These are phyloP conservation scores for Neomorphus geoffroyi DNA, from an alignment of 2,797 vertebrate species.

Conservation along the genomic window DNA sequence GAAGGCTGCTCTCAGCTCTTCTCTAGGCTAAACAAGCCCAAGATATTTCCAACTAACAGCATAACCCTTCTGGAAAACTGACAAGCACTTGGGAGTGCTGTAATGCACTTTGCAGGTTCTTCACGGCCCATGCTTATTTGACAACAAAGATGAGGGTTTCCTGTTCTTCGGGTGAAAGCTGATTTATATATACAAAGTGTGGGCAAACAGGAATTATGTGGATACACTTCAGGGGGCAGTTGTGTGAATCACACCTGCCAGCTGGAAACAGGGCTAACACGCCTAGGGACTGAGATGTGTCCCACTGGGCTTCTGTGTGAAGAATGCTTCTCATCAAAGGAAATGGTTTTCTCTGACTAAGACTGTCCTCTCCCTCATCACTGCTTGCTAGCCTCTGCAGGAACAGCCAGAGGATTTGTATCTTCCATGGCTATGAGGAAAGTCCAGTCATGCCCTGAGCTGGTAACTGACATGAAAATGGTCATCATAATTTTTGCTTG, in stretches of 20 bases:
- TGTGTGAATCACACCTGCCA: background rate
- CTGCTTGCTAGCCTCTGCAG: background rate
- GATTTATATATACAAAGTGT: background rate
- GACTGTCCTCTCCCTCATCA: background rate
- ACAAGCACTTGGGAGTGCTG: background rate
- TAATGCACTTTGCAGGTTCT: background rate
- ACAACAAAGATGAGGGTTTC: background rate
- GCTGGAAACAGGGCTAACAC: background rate
- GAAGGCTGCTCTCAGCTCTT: too few relatives aligned
- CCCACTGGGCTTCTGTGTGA: background rate
- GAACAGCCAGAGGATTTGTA: background rate
- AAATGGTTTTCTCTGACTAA: background rate
- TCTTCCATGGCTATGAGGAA: background rate
- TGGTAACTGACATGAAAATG: background rate
- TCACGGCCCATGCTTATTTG: background rate
- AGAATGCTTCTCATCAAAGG: background rate
- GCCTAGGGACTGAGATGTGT: rapidly evolving
- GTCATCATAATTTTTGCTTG: background rate
- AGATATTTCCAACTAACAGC: rapidly evolving
- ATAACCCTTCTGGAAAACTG: background rate
- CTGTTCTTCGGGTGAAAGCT: background rate
- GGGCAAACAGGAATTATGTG: background rate
- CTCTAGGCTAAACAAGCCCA: too few relatives aligned
- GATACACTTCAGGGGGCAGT: rapidly evolving
- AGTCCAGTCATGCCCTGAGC: background rate